phyloP scores from a whole-genome alignment of 1,140 invertebrate genomes.

The Solenopsis invicta region DNA sequence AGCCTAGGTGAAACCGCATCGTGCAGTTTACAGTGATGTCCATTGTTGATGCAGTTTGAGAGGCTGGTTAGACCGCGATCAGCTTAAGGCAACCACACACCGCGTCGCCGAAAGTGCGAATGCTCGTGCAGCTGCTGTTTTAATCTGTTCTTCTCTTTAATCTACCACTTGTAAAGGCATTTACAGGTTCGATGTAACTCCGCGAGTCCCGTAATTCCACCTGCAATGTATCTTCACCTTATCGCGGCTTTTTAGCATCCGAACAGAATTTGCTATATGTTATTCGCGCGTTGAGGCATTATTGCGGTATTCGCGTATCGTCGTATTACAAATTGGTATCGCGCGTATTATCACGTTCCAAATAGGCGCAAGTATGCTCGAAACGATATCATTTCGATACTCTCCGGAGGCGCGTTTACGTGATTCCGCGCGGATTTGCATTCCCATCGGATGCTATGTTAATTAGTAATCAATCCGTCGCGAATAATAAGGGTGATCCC shows the following conservation, averaged over 20 bases:
- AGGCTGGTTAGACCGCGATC: slow-evolving; percentile 66
- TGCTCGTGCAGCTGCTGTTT: slow-evolving; percentile 50
- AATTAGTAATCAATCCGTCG: slow-evolving; percentile 74
- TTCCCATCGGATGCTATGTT: slow-evolving; percentile 55
- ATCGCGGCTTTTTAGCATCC: background rate
- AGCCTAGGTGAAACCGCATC: slow-evolving; percentile 50
- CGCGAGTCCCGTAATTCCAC: background rate
- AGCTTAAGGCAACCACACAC: slow-evolving; percentile 67
- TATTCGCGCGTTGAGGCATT: background rate
- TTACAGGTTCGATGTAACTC: slow-evolving; percentile 23
- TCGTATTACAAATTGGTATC: slow-evolving; percentile 7
- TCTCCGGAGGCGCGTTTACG: slow-evolving; percentile 3
- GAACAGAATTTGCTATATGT: background rate
- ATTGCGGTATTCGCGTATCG: background rate
- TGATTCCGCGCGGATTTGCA: slow-evolving; percentile 18
- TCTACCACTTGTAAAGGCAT: slow-evolving; percentile 17
- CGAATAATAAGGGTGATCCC: slow-evolving; percentile 70
- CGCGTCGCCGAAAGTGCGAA: slow-evolving; percentile 41
- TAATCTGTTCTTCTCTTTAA: slow-evolving; percentile 61
- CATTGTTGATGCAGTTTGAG: slow-evolving; percentile 37
- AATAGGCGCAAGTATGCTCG: slow-evolving; percentile 19
- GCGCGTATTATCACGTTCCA: slow-evolving; percentile 19
- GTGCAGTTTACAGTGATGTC: slow-evolving; percentile 57
- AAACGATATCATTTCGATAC: slow-evolving; percentile 34
- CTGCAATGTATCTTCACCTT: background rate